Evolutionary conservation across 2,113 vertebrate genomes (phyloP).

Genomic region (Ptyas mucosa): DNA sequence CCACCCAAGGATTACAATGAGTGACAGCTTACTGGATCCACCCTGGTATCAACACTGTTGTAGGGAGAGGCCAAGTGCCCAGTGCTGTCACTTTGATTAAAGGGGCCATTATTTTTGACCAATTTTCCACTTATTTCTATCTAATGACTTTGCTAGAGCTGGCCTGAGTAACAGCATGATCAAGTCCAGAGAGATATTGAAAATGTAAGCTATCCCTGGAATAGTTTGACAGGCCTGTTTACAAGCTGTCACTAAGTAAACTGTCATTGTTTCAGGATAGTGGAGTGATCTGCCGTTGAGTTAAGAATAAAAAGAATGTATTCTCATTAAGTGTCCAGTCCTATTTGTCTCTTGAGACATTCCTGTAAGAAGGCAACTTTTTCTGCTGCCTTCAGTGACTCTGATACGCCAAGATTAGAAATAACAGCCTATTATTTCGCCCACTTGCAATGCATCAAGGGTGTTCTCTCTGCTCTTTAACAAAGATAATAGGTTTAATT

Average conservation of each 20-base stretch:
- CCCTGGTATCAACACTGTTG: neutral
- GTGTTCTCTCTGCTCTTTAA: constrained; percentile 39
- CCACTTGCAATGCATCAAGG: constrained; percentile 25
- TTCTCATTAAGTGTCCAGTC: neutral
- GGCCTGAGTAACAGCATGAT: neutral
- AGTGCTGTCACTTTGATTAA: neutral
- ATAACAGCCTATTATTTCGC: constrained; percentile 22
- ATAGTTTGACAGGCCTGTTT: neutral
- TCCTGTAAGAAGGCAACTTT: constrained; percentile 19
- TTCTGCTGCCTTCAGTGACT: constrained; percentile 16
- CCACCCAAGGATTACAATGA: neutral
- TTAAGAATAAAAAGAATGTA: neutral
- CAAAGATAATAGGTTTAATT: constrained; percentile 58
- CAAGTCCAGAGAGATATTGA: neutral
- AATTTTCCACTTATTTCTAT: neutral
- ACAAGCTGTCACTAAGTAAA: neutral
- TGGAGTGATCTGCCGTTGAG: neutral
- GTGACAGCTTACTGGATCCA: neutral
- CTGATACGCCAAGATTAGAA: constrained; percentile 28
- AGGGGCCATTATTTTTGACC: neutral
- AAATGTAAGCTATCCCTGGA: constrained; percentile 1
- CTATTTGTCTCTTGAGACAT: neutral
- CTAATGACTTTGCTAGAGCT: neutral
- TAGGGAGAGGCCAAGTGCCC: neutral
- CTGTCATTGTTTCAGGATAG: neutral